A percentile compares a stretch with the other conserved stretches of the same genome.
Conservation (phyloP, 30 jellyfish, hydroid and myxozoan species). For the Chrysaora quinquecirrha region DNA sequence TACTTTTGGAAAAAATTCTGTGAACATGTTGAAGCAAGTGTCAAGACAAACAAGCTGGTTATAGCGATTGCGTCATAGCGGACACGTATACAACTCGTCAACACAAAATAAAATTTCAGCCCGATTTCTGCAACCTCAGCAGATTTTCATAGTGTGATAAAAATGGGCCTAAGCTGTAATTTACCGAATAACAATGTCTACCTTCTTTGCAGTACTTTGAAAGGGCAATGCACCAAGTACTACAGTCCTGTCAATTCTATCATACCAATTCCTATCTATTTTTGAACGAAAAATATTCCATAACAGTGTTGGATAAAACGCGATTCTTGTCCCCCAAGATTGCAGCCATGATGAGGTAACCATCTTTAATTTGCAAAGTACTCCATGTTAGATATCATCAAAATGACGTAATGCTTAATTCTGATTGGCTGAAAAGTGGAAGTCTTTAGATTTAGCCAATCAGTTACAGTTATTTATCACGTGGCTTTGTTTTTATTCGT, state of each 20-base stretch:
- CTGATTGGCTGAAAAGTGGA: slow-evolving; percentile 1
- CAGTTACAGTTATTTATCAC: slow-evolving; percentile 30
- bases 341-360: slow-evolving; percentile 63
- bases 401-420: slow-evolving; percentile 7
- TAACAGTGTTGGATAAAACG: slow-evolving; percentile 87
- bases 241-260: slow-evolving; percentile 70
- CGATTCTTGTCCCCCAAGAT: slow-evolving; percentile 73
- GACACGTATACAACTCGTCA: no score
- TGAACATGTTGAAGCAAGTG: no score
- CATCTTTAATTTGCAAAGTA: slow-evolving; percentile 11
- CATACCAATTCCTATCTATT: slow-evolving; percentile 81
- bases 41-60: no score
- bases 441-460: slow-evolving; percentile 16
- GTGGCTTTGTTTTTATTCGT: slow-evolving; percentile 34
- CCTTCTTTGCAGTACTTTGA: slow-evolving; percentile 69
- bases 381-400: not conserved
- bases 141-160: no score
- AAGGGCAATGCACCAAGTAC: slow-evolving; percentile 92
- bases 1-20: no score
- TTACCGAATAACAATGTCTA: no score
- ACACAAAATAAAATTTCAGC: no score
- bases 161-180: no score
- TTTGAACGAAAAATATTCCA: slow-evolving; percentile 63
- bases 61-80: no score
- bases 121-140: no score